Base-by-base conservation (phyloP, 1,140 invertebrate species). In the Vanessa atalanta region DNA sequence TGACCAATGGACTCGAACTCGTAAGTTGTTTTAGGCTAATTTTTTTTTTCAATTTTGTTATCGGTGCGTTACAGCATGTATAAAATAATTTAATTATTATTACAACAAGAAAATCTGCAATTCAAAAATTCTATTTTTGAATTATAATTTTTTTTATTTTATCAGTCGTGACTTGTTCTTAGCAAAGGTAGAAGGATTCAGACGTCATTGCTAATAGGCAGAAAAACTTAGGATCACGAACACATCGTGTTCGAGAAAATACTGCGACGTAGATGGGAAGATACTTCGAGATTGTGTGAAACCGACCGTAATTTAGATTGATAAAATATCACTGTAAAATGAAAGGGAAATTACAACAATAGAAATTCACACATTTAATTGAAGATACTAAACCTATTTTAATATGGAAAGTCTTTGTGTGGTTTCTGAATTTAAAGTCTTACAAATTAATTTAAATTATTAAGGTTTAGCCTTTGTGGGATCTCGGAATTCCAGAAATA, bases 211-310 rank as follows among this genome's bases (percentile, higher is more conserved):
- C 64, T 72, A 72, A 72, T 72, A 61, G 47, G 47, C 47, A n/a
- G 60, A 71, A 72, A 70, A 72, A 64, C 55, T 61, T 47, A 61
- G 31, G 57, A 61, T 61, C 43, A 60, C 68, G 68, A 70, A 23
- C 23, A 31, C 16, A 23, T 15, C 68, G 60, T 53, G 67, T 70
- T 70, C 68, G 68, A 70, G 55, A 70, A 70, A 70, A 70, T 70
- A 70, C 68, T 70, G 68, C 55, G n/a, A 70, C 55, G 16, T 20
- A 47, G 53, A 70, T 61, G 26, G 23, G 48, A 61, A 70, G 68
- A 69, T 69, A 47, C 37, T 16, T 15, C 14, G 14, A 14, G 23
- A 26, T 60, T 23, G 14, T 3, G 55, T 26, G 55, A 60, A 60
- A 60, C 55, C 23, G 8, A 16, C 15, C 15, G 13, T 13, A 60